Evolutionary conservation across 1,140 invertebrate species (phyloP).

Genomic region (Saccostrea glomerata): DNA sequence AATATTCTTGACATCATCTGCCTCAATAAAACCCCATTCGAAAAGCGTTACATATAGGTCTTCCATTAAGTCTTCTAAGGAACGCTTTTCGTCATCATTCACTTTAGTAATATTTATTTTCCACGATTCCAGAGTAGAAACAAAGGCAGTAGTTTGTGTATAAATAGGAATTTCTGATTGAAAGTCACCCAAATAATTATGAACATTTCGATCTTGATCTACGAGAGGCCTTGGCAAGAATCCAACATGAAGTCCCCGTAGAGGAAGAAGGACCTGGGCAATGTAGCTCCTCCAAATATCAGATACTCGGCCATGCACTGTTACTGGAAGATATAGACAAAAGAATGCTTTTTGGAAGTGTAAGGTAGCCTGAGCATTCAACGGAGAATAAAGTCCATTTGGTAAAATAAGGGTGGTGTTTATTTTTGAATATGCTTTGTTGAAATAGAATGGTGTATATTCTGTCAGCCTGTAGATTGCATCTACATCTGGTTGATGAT

Average conservation of each 20-base stretch:
- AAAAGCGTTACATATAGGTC: constrained; percentile 21
- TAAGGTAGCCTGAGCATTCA: constrained; percentile 54
- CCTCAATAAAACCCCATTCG: constrained; percentile 39
- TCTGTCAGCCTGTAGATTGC: constrained; percentile 54
- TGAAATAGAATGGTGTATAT: constrained; percentile 40
- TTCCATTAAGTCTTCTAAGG: not conserved
- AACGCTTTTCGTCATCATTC: not conserved
- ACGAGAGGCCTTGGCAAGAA: constrained; percentile 46
- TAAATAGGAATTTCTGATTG: constrained; percentile 13
- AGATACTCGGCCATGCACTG: constrained; percentile 46
- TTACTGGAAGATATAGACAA: constrained; percentile 43
- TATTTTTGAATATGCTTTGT: not conserved
- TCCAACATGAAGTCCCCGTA: not conserved
- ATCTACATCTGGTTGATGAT: constrained; percentile 54
- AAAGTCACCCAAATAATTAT: constrained; percentile 39
- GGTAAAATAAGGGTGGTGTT: constrained; percentile 28
- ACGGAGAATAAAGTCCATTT: constrained; percentile 41
- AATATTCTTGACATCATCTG: constrained; percentile 13
- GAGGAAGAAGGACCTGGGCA: constrained; percentile 45
- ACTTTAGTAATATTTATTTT: not conserved
- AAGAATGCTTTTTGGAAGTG: constrained; percentile 28
- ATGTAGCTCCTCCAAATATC: constrained; percentile 58
- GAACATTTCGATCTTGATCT: constrained; percentile 47
- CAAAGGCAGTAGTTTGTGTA: not conserved
- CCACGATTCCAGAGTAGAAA: not conserved